Base-by-base conservation (phyloP, 1,140 invertebrate genomes). In the Brachionus manjavacas region DNA sequence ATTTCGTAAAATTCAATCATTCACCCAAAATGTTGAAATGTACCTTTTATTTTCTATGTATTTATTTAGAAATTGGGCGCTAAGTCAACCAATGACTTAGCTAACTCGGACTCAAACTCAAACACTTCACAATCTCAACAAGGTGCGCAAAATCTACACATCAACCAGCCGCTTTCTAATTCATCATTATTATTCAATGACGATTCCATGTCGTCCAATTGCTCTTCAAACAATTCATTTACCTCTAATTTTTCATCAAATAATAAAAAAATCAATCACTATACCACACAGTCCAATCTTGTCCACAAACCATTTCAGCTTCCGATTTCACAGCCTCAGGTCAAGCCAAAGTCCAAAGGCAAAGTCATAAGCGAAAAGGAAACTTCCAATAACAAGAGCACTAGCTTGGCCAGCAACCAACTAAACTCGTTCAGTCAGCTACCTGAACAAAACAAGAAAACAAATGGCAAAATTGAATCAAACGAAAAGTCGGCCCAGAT, bases 201-300 rank as follows among this genome's bases (percentile, higher is more conserved):
- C n/a, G 79, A 81, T 60, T 81, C 79, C n/a, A 81, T 81, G 79
- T 81, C 79, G 6, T 81, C 79, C 11, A 81, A 81, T 25, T 64
- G 52, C 31, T 81, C 79, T 11, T 81, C 79, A 64, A 81, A 60
- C 35, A 41, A 81, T 60, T 81, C 79, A 6, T 68, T 43, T 81
- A 39, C 79, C 4, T 81, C 79, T 12, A 81, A 81, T 76, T 49
- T 76, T 46, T 76, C 72, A 23, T 20, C 72, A 49, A 76, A 76
- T 25, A 76, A 39, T 39, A 74, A 74, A 41, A 74, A 39, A 74
- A 23, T 41, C 70, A 39, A 76, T 76, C 9, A 23, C 4, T 25
- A 11, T 25, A 11, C 20, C 6, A 16, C 41, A 76, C 46, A 43
- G 35, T 39, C 70, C 31, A 68, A 31, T 31, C 66, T 28, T 68